These are phyloP conservation scores for Ceratina calcarata DNA, from an alignment of 1,140 invertebrate genomes.

Conservation along the genomic window DNA sequence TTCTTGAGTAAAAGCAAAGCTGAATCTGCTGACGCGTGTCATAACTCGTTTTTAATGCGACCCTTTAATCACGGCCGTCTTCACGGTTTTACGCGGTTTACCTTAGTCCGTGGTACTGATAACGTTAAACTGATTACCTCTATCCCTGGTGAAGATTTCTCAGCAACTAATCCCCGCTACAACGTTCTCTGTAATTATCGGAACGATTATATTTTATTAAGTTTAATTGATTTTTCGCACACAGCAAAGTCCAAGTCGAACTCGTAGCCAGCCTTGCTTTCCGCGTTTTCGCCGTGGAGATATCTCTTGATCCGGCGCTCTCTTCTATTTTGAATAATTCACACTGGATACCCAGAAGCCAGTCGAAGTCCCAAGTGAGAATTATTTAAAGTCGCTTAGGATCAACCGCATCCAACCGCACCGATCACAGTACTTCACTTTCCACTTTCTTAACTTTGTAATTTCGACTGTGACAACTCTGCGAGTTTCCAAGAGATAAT, in stretches of 20 bases:
- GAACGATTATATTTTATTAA: background rate
- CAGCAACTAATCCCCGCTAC: background rate
- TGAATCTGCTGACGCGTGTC: background rate
- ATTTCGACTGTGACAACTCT: background rate
- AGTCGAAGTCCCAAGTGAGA: constrained; percentile 5
- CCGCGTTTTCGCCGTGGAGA: background rate
- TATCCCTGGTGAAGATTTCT: background rate
- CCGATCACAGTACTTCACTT: no score
- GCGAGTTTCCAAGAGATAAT: no score
- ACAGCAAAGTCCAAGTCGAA: no score
- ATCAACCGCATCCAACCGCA: background rate
- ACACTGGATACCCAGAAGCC: background rate
- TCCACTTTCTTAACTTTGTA: constrained; percentile 1
- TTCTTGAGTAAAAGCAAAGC: background rate
- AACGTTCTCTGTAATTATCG: no score
- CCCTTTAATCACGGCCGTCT: constrained; percentile 1
- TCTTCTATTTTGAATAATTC: constrained; percentile 28
- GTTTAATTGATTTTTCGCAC: no score
- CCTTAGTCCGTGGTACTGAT: background rate
- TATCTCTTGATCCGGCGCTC: constrained; percentile 1
- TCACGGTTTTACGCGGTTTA: background rate
- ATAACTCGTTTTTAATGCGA: constrained; percentile 17
- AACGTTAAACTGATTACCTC: background rate
- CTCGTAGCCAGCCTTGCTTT: no score
- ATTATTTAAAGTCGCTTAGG: constrained; percentile 45